These are phyloP conservation scores for Choloepus didactylus DNA, from an alignment of 2,797 vertebrate genomes.

Conservation along the genomic window DNA sequence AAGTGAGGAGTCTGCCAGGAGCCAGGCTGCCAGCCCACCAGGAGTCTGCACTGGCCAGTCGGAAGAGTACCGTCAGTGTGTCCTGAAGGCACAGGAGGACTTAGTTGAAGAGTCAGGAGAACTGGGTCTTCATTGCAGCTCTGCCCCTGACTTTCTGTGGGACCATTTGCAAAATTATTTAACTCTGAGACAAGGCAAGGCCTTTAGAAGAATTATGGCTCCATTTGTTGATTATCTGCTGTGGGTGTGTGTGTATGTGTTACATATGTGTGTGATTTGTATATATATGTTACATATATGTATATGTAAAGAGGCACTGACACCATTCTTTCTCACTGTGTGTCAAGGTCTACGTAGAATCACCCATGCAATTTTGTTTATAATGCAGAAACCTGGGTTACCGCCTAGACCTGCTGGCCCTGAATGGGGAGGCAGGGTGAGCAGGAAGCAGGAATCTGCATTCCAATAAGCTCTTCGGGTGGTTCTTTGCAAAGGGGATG, in stretches of 20 bases:
- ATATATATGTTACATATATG: background rate
- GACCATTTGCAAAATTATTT: background rate
- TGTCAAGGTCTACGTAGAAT: conserved; percentile 9
- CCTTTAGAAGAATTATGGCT: background rate
- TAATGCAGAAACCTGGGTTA: conserved; percentile 2
- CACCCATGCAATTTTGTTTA: background rate
- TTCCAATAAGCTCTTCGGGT: background rate
- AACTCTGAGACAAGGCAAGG: background rate
- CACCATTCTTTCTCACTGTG: conserved; percentile 14
- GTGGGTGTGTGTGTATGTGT: background rate
- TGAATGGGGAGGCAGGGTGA: background rate
- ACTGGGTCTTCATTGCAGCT: background rate
- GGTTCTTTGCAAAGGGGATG: background rate
- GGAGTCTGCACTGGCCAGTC: background rate
- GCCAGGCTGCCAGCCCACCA: background rate
- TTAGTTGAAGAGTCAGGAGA: background rate
- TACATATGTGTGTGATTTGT: no score
- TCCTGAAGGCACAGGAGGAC: background rate
- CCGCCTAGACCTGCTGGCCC: background rate
- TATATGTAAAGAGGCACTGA: background rate
- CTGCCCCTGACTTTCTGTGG: background rate
- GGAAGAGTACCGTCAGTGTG: background rate
- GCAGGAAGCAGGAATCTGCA: background rate
- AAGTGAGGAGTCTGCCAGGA: background rate
- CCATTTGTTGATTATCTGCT: conserved; percentile 7